Conservation (phyloP, 2,113 vertebrate species). For the Austrofundulus limnaeus region DNA sequence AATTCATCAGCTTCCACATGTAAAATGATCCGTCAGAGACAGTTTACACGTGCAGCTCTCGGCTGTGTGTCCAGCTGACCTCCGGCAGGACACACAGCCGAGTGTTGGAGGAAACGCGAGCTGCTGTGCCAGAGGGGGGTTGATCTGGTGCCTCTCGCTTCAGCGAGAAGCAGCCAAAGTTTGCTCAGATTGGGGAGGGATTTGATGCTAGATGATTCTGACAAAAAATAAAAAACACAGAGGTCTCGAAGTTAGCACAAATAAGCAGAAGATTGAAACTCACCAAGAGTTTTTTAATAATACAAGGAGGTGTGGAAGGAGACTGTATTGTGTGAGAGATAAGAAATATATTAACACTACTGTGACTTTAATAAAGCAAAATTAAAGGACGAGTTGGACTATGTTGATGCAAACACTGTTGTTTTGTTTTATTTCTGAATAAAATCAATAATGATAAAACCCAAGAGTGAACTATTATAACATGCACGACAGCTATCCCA, state of each 20-base stretch:
- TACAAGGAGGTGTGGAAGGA: background rate
- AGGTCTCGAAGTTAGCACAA: background rate
- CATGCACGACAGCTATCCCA: too few species aligned
- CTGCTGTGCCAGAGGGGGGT: too few species aligned
- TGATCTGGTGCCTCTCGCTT: background rate
- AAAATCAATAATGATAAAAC: too few species aligned
- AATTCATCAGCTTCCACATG: background rate
- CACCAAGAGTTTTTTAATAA: background rate
- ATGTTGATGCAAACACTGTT: background rate
- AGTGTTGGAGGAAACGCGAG: background rate
- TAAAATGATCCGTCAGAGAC: background rate
- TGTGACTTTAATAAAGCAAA: background rate
- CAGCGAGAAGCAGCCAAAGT: background rate
- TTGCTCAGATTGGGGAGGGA: background rate
- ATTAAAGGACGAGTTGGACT: background rate
- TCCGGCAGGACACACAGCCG: background rate
- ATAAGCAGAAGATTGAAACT: background rate
- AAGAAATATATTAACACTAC: background rate
- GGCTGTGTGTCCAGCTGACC: background rate
- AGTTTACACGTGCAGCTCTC: background rate
- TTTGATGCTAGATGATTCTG: background rate
- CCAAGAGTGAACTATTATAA: too few species aligned
- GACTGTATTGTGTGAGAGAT: too few species aligned
- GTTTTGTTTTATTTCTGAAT: too few species aligned
- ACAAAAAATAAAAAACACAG: background rate